phyloP scores from a whole-genome alignment of 2,113 vertebrate species.

The Catharus minimus region DNA sequence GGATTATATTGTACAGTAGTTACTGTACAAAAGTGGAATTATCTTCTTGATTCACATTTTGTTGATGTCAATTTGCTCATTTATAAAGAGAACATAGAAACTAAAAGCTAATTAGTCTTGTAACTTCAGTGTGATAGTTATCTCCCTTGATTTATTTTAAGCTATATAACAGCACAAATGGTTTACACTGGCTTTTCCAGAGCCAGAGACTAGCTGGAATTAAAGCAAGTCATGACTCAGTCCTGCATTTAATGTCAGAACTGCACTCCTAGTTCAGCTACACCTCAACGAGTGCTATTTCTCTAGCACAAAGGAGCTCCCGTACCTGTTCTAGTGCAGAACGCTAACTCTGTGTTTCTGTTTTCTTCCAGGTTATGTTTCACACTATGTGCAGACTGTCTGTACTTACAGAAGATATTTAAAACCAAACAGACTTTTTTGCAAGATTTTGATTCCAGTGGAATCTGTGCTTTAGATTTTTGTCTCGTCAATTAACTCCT shows the following conservation, averaged over 20 bases:
- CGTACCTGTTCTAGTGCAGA: background rate
- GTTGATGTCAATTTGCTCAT: background rate
- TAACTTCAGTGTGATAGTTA: background rate
- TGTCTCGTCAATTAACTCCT: constrained; percentile 81
- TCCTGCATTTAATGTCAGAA: background rate
- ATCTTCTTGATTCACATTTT: background rate
- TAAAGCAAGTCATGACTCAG: background rate
- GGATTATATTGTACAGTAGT: background rate
- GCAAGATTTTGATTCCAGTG: constrained; percentile 96
- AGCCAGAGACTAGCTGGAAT: background rate
- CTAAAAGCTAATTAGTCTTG: background rate
- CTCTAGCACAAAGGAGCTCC: background rate
- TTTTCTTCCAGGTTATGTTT: constrained; percentile 88
- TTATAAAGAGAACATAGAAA: background rate
- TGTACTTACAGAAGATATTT: constrained; percentile 93
- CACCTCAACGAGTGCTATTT: background rate
- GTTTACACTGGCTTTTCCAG: background rate
- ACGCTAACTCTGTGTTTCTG: constrained; percentile 1
- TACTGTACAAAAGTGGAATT: background rate
- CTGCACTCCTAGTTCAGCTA: background rate
- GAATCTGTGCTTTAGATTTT: constrained; percentile 91
- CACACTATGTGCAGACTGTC: constrained; percentile 94
- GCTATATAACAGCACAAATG: background rate
- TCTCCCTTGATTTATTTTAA: background rate
- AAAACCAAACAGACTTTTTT: constrained; percentile 82